Base-by-base conservation (phyloP, 2,113 vertebrate species). In the Malurus melanocephalus region DNA sequence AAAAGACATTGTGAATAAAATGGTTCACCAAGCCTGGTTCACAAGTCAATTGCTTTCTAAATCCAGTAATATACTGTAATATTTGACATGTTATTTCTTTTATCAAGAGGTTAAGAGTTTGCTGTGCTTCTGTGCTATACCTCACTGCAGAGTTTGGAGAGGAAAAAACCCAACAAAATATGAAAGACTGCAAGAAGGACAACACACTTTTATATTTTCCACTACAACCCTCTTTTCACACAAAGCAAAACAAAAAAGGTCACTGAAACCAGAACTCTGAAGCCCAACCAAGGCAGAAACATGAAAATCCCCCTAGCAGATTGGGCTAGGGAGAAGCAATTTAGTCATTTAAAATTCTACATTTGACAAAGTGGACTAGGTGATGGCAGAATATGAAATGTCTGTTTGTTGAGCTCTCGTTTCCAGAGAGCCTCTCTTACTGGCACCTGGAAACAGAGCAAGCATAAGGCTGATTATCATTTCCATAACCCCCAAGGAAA, bases 401-500 rank as follows among this genome's bases (percentile, higher is more conserved):
- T 66, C 83, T 92, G 75, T 93, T 79, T 94, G 81, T 40, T 76
- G 68, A 94, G 88, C 88, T 92, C 59, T 48, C 3, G 2, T 76
- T 92, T 94, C 74, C 90, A 92, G 55, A 79, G 92, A 88, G 83
- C 51, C 72, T 94, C 71, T 84, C 80, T 89, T 62, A 78, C 88
- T 73, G 84, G 80, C 90, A 95, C 94, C 95, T 94, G 88, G 93
- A 95, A 90, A 91, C 84, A 89, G 87, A 88, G 79, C 71, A 91
- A 91, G 90, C 88, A 91, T 91, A 94, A 94, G 89, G 95, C 93
- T 93, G 86, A 93, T 93, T 95, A 95, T 93, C 85, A 93, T 94
- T 92, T 89, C 79, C 13, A 3, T 95, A 95, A 94, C 76, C 94
- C 95, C 92, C 84, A 92, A 92, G 92, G 95, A 92, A 95, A 94